Evolutionary conservation across 2,797 vertebrate genomes (phyloP), one percentile per base, ranked within the genome.

Genomic region (Pseudotriccus pelzelni): DNA sequence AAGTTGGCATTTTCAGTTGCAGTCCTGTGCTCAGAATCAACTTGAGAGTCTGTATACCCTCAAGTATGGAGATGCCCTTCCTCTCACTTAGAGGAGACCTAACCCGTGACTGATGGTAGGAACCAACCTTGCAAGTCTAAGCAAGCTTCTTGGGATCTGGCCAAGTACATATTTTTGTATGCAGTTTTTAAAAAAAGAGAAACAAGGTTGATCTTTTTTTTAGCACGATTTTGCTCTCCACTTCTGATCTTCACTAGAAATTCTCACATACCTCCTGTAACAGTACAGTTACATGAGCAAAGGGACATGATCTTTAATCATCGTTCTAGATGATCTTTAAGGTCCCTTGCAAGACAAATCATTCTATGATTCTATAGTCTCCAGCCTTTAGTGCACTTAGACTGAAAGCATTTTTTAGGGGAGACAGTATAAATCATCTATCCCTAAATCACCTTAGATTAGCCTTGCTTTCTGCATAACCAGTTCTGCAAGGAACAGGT

Each of bases 71-170:
- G 8, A 3, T 21, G 14, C 2, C 25, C 50, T 84, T 91, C 37
- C 16, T 67, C 69, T 80, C 32, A 49, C 41, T 39, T 34, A 37
- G 30, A 83, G 32, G 41, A 66, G 39, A 43, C 17, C 47, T 55
- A 70, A 53, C 14, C 12, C 0, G 0, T 70, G 52, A 50, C 43
- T 59, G 30, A 13, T 17, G 15, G 6, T 36, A 50, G 32, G 52
- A 77, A 68, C 9, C 4, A 34, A 28, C 11, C 10, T 49, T 12
- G 1, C 28, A 84, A 78, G 10, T 47, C 30, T 64, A 58, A 75
- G 28, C 7, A 76, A 69, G 14, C 4, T 50, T 32, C 43, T 62
- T 37, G 10, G 47, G 66, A 55, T 67, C 56, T 86, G 36, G 59
- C 4, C n/a, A 74, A 84, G 28, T 12, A 49, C 7, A 7, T 64